Percentiles rank a stretch among this genome's conserved stretches.
phyloP scores from a whole-genome alignment of 2,113 vertebrate species.

The Maccullochella peelii region DNA sequence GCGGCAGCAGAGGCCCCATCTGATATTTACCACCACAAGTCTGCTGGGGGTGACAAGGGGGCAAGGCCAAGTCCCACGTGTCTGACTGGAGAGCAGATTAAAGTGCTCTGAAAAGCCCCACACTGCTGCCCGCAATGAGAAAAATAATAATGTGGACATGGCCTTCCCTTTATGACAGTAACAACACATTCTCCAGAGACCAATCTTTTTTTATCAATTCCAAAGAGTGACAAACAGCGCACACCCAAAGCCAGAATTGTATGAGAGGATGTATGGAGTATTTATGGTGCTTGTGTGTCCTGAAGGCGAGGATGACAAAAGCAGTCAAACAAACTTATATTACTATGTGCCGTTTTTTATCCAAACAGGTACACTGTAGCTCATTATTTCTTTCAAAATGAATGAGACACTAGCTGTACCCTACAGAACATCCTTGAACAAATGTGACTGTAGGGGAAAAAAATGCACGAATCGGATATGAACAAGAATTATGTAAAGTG shows the following conservation, averaged over 20 bases:
- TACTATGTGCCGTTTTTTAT: slow-evolving; percentile 53
- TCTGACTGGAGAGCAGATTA: slow-evolving; percentile 83
- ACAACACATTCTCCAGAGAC: slow-evolving; percentile 83
- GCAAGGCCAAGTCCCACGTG: slow-evolving; percentile 83
- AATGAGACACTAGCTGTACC: slow-evolving; percentile 41
- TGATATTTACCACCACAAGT: slow-evolving; percentile 78
- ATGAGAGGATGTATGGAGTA: slow-evolving; percentile 71
- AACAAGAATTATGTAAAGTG: slow-evolving; percentile 26
- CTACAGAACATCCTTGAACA: slow-evolving; percentile 43
- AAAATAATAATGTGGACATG: slow-evolving; percentile 85
- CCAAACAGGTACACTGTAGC: slow-evolving; percentile 51
- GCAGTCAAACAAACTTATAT: slow-evolving; percentile 75
- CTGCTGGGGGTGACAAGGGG: slow-evolving; percentile 74
- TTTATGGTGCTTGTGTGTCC: slow-evolving; percentile 79
- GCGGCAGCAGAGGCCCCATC: slow-evolving; percentile 59
- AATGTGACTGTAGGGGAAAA: slow-evolving; percentile 5
- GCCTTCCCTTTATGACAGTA: slow-evolving; percentile 84
- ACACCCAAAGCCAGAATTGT: slow-evolving; percentile 74
- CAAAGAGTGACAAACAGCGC: slow-evolving; percentile 77
- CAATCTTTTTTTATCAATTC: slow-evolving; percentile 83
- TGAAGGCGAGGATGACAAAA: slow-evolving; percentile 74
- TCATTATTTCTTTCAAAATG: slow-evolving; percentile 59
- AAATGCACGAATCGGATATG: slow-evolving; percentile 25
- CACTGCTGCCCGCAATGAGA: slow-evolving; percentile 76
- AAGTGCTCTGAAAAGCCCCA: slow-evolving; percentile 81